Evolutionary conservation across 2,113 vertebrate species (phyloP).

Genomic region (Pedionomus torquatus): DNA sequence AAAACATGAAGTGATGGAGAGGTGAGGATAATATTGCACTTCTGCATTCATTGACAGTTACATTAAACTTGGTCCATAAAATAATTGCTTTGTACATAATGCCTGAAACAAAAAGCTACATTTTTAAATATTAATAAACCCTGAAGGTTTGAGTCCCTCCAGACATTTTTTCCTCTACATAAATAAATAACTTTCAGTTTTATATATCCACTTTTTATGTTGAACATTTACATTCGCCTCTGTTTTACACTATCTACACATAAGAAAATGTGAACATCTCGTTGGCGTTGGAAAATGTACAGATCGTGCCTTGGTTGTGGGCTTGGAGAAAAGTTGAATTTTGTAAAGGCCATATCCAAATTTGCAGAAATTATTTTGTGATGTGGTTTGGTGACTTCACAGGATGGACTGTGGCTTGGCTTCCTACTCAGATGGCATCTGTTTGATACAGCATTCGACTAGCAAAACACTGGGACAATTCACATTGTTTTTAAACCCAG

Average conservation of each 20-base stretch:
- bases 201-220: constrained; percentile 77
- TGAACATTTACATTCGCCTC: constrained; percentile 80
- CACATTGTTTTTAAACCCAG: not conserved
- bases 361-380: not conserved
- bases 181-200: constrained; percentile 90
- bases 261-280: constrained; percentile 26
- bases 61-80: constrained; percentile 83
- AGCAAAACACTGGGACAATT: not conserved
- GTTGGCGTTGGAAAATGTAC: constrained; percentile 10
- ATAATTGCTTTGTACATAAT: constrained; percentile 78
- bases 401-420: constrained; percentile 37
- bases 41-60: constrained; percentile 75
- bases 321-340: not conserved
- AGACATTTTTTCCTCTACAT: constrained; percentile 78
- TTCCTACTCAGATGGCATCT: constrained; percentile 43
- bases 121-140: constrained; percentile 85
- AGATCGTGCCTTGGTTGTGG: not conserved
- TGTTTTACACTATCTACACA: constrained; percentile 89
- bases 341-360: constrained; percentile 45
- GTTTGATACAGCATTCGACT: not conserved
- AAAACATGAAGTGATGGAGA: constrained; percentile 58
- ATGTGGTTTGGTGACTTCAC: constrained; percentile 25
- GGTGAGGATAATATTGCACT: constrained; percentile 80
- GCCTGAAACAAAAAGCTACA: constrained; percentile 82
- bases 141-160: constrained; percentile 82